Base-by-base conservation (phyloP, 2,797 vertebrate genomes). In the Pelochelys cantorii region DNA sequence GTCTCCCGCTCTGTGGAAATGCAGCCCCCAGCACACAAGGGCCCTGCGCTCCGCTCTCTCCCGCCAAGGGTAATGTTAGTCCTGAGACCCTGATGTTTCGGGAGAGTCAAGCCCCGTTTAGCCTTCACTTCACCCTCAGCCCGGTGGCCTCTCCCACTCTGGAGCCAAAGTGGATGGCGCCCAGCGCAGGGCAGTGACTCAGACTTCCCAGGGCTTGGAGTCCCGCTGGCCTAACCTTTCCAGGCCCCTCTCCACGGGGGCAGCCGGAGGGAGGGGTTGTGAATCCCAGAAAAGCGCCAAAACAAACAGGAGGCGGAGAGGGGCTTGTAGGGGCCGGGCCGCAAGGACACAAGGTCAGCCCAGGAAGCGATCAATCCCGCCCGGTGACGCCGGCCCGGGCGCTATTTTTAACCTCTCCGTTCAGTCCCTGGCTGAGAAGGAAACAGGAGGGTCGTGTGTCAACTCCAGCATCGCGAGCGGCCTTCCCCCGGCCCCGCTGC, bases 231-330 rank as follows among this genome's bases (percentile, higher is more conserved):
- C n/a, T 71, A 71, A 71, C 65, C 65, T 71, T 57, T 56, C 56
- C 59, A 80, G 62, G 22, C 84, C 60, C 48, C 65, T 34, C 65
- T 37, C 65, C n/a, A 22, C 37, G 20, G n/a, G 53, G 57, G n/a
- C 48, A 17, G 34, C 80, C 31, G 81, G 75, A 53, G 48, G 37
- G 84, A 27, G 78, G 57, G 54, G 79, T 78, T 90, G 88, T 87
- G 87, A 81, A 93, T 86, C 87, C 85, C 85, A 90, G 88, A 84
- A 90, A 93, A 77, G 85, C 85, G 92, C 92, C 92, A 93, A 93
- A 93, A 74, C 79, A 93, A 90, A 93, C 89, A 93, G 53, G 60
- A 88, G 48, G 74, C 25, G 62, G 31, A 52, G 79, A 22, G 85
- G 90, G 65, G 83, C 53, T 25, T 4, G 37, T 15, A 25, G 74